Evolutionary conservation across 2,888 invertebrate species (phyloP).

Genomic region (Prosopocoilus inquinatus): DNA sequence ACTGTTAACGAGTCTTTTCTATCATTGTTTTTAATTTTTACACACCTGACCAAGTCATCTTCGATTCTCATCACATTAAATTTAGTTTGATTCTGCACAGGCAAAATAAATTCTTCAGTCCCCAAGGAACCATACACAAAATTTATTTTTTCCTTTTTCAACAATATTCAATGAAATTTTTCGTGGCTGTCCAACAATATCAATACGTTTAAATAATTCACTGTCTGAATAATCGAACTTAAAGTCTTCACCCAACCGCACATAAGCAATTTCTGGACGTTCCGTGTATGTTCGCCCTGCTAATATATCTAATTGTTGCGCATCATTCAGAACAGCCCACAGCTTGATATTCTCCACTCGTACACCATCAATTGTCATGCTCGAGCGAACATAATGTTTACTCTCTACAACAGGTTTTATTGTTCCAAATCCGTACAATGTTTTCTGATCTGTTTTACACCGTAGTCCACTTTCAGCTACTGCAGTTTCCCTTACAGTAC

Average conservation of each 20-base stretch:
- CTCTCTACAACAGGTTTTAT: neutral
- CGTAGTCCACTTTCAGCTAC: constrained; percentile 5
- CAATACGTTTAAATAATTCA: too few relatives aligned
- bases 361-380: constrained; percentile 16
- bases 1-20: too few relatives aligned
- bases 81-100: too few relatives aligned
- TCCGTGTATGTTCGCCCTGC: constrained; percentile 29
- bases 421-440: neutral
- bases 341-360: constrained; percentile 20
- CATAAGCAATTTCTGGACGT: constrained; percentile 20
- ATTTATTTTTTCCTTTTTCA: too few relatives aligned
- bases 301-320: constrained; percentile 27
- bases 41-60: too few relatives aligned
- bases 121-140: too few relatives aligned
- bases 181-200: too few relatives aligned
- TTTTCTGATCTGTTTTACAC: constrained; percentile 11
- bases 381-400: neutral
- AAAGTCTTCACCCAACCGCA: constrained; percentile 21
- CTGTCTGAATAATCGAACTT: neutral
- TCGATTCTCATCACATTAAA: too few relatives aligned
- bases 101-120: too few relatives aligned
- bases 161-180: too few relatives aligned
- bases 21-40: too few relatives aligned
- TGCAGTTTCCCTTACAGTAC: constrained; percentile 24
- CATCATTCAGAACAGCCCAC: constrained; percentile 29